Evolutionary conservation across 2,888 invertebrate genomes (phyloP).

Genomic region (Microctonus brassicae): DNA sequence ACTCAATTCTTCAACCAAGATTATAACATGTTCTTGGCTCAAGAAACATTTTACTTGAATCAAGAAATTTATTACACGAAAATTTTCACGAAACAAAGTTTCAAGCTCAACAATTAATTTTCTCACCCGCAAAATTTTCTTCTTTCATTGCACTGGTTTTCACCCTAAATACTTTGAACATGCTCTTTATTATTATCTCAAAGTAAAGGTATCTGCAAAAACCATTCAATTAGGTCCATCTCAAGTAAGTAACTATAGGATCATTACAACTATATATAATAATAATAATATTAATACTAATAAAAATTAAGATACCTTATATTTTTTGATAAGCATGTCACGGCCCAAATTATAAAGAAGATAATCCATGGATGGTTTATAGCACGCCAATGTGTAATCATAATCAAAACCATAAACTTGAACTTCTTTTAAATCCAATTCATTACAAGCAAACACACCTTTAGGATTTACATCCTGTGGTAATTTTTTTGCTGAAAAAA

Average conservation of each 20-base stretch:
- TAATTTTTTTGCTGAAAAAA: conserved; percentile 82
- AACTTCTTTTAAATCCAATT: conserved; percentile 90
- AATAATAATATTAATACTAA: conserved; percentile 18
- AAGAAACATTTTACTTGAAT: no score
- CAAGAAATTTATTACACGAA: no score
- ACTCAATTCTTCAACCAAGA: no score
- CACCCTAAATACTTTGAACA: no score
- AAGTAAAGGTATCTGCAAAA: no score
- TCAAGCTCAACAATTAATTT: no score
- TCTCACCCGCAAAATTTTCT: no score
- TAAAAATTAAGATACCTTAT: conserved; percentile 76
- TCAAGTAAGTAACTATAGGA: neutral
- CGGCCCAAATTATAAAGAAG: conserved; percentile 92
- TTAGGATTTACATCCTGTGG: conserved; percentile 88
- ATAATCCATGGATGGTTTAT: conserved; percentile 89
- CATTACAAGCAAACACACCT: conserved; percentile 97
- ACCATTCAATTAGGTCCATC: neutral
- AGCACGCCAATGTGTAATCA: conserved; percentile 97
- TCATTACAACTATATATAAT: conserved; percentile 30
- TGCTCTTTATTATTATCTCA: no score
- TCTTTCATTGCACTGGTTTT: no score
- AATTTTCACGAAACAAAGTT: no score
- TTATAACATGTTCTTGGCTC: no score
- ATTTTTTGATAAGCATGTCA: conserved; percentile 87
- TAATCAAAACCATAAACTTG: conserved; percentile 98